These are phyloP conservation scores for Cyprinodon variegatus DNA, from an alignment of 2,113 vertebrate species.

Conservation along the genomic window DNA sequence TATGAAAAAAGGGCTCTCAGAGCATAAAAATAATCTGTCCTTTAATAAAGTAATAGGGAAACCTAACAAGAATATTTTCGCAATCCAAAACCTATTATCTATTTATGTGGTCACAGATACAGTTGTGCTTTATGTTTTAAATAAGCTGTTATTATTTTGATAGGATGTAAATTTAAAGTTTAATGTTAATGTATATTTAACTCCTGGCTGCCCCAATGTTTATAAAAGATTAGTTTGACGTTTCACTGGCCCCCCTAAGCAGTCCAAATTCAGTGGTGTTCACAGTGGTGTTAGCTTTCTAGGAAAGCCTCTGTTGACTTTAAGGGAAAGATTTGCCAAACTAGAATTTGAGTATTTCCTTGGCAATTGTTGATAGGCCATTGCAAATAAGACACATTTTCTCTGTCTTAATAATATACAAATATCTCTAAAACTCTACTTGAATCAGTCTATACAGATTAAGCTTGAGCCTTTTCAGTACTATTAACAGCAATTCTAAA, in stretches of 20 bases:
- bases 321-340: neutral
- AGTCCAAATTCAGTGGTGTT: neutral
- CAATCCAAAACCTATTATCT: no score
- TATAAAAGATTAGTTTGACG: conserved; percentile 43
- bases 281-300: conserved; percentile 44
- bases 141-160: no score
- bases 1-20: no score
- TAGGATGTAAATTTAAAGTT: no score
- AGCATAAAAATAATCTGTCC: no score
- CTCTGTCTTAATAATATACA: neutral
- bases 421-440: conserved; percentile 3
- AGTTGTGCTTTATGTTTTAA: no score
- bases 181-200: no score
- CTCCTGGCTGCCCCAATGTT: no score
- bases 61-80: no score
- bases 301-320: conserved; percentile 17
- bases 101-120: no score
- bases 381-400: neutral
- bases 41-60: no score
- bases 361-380: neutral
- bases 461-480: conserved; percentile 28
- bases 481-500: conserved; percentile 2
- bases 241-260: conserved; percentile 37
- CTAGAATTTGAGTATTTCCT: conserved; percentile 28
- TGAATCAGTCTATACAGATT: conserved; percentile 4